phyloP scores from a whole-genome alignment of 2,113 vertebrate species.

The Canis aureus region DNA sequence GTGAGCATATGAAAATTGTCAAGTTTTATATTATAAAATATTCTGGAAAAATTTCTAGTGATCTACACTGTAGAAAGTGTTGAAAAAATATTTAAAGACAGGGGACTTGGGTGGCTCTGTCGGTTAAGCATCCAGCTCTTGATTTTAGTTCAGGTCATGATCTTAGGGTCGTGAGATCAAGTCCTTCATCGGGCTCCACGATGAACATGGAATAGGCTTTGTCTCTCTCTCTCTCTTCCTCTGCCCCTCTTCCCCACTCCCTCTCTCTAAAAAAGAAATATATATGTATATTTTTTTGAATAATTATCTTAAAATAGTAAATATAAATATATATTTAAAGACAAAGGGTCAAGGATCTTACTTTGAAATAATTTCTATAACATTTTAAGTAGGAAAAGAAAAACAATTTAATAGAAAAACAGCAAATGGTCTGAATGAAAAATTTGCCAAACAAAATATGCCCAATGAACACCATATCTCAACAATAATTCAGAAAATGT shows the following conservation, averaged over 20 bases:
- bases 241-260: background rate
- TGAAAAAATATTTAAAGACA: background rate
- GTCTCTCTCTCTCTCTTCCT: background rate
- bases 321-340: background rate
- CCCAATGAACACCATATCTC: background rate
- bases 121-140: background rate
- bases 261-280: background rate
- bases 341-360: background rate
- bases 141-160: background rate
- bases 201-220: background rate
- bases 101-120: background rate
- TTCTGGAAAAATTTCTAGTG: background rate
- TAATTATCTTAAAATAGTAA: background rate
- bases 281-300: background rate
- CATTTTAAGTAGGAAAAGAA: background rate
- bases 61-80: background rate
- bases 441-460: constrained; percentile 1
- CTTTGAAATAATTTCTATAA: background rate
- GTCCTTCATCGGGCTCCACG: background rate
- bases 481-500: background rate
- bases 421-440: background rate
- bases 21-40: constrained; percentile 25
- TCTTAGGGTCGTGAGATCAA: background rate
- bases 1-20: background rate
- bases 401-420: background rate